These are phyloP conservation scores for Gouania willdenowi DNA, from an alignment of 2,797 vertebrate genomes.

Conservation along the genomic window DNA sequence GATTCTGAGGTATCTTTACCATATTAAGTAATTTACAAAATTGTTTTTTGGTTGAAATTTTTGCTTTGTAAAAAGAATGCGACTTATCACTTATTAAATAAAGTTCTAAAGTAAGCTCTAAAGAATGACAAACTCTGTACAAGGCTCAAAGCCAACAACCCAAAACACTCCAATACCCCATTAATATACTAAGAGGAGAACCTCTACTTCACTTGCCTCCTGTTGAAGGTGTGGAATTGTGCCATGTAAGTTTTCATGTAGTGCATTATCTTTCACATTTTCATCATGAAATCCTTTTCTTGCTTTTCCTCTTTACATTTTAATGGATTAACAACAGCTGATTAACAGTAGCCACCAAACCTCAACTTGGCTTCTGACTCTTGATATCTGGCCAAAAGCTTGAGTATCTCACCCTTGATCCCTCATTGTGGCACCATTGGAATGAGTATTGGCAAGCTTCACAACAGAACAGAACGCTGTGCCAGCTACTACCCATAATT, in stretches of 20 bases:
- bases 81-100: no score
- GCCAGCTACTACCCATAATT: conserved; percentile 86
- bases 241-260: not conserved
- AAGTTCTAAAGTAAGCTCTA: no score
- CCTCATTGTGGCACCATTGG: conserved; percentile 48
- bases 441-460: conserved; percentile 47
- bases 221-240: not conserved
- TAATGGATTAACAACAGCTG: conserved; percentile 28
- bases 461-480: conserved; percentile 40
- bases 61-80: no score
- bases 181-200: no score
- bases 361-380: conserved; percentile 26
- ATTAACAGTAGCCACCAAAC: conserved; percentile 21
- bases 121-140: no score
- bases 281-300: conserved; percentile 7
- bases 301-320: conserved; percentile 12
- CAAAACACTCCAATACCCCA: no score
- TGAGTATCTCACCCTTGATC: conserved; percentile 25
- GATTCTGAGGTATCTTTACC: no score
- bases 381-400: conserved; percentile 38
- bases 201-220: no score
- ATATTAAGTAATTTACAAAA: no score
- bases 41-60: no score
- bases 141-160: no score
- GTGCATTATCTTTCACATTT: not conserved